Evolutionary conservation across 1,140 invertebrate genomes (phyloP).

Genomic region (Drosophila fuyamai): DNA sequence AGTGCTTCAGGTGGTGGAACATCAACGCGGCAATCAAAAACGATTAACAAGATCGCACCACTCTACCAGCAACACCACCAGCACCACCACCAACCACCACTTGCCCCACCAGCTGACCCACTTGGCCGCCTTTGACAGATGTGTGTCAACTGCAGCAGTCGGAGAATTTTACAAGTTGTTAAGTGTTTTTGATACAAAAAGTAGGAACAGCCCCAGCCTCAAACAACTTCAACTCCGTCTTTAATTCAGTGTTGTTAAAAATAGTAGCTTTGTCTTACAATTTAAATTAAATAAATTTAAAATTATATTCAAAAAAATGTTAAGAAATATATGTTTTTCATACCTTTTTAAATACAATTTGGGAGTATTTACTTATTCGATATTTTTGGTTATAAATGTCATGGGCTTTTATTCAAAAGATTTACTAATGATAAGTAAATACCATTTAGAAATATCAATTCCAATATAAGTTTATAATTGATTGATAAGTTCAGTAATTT

Average conservation of each 20-base stretch:
- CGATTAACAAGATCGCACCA: conserved; percentile 79
- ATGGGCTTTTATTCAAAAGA: no score
- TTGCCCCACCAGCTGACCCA: conserved; percentile 58
- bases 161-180: conserved; percentile 81
- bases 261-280: no score
- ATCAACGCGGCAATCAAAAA: conserved; percentile 79
- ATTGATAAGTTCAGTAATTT: no score
- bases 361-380: no score
- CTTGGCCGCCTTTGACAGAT: conserved; percentile 71
- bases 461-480: no score
- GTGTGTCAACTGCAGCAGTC: conserved; percentile 71
- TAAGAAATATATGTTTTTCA: no score
- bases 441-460: no score
- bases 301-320: no score
- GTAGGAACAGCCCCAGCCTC: conserved; percentile 59
- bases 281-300: neutral
- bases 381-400: no score
- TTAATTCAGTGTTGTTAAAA: conserved; percentile 12
- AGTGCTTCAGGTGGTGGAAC: conserved; percentile 64
- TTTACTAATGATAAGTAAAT: no score
- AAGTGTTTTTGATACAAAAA: conserved; percentile 77
- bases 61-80: conserved; percentile 23
- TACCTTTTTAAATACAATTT: no score
- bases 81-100: conserved; percentile 13
- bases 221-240: conserved; percentile 7